Percentiles rank a stretch among this genome's conserved stretches.
Conservation (phyloP, 2,888 invertebrate species). For the Labia minor region DNA sequence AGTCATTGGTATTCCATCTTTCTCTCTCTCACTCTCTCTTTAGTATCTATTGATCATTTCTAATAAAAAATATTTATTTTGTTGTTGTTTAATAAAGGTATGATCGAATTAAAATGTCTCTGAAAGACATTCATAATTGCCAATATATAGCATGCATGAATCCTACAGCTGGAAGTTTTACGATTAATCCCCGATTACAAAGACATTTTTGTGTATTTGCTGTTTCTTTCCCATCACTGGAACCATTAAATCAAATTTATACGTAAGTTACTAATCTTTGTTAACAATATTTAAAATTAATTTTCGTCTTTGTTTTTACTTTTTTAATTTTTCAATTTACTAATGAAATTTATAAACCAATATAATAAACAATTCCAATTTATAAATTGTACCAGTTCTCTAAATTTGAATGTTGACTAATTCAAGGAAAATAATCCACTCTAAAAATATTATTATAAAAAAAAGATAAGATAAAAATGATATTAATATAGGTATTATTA, state of each 20-base stretch:
- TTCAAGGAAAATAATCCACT: too few relatives aligned
- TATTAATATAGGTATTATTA: too few relatives aligned
- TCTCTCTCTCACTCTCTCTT: conserved; percentile 19
- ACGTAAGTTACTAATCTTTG: neutral
- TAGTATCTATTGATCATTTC: neutral
- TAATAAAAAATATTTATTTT: conserved; percentile 14
- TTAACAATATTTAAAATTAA: too few relatives aligned
- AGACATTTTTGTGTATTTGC: conserved; percentile 80
- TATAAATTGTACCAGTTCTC: too few relatives aligned
- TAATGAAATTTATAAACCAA: too few relatives aligned
- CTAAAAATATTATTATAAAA: too few relatives aligned
- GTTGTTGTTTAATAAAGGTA: conserved; percentile 45
- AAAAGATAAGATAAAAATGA: too few relatives aligned
- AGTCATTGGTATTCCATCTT: conserved; percentile 85
- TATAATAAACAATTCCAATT: too few relatives aligned
- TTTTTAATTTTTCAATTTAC: too few relatives aligned
- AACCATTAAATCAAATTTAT: conserved; percentile 76
- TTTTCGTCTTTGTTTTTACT: too few relatives aligned
- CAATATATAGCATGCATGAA: conserved; percentile 96
- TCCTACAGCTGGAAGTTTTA: conserved; percentile 90
- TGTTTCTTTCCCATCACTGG: conserved; percentile 71
- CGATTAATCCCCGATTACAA: conserved; percentile 81
- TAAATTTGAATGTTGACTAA: too few relatives aligned
- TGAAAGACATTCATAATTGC: conserved; percentile 86
- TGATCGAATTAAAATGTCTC: conserved; percentile 68